Conservation (phyloP, 2,797 vertebrate species). For the Scolopax rusticola region DNA sequence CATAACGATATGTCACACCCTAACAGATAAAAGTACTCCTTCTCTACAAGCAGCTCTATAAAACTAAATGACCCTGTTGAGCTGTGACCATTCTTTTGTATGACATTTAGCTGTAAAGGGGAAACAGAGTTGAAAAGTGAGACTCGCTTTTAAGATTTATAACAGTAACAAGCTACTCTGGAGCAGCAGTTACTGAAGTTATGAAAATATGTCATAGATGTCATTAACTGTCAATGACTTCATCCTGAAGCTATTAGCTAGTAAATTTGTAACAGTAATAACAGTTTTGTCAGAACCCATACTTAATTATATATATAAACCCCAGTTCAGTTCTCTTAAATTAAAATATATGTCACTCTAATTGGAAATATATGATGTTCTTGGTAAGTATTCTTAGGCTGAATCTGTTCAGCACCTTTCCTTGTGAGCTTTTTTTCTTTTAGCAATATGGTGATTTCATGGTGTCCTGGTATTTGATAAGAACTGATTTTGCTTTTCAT, state of each 20-base stretch:
- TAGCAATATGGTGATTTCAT: neutral
- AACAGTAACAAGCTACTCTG: neutral
- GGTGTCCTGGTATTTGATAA: neutral
- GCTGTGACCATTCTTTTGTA: slow-evolving; percentile 24
- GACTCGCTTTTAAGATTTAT: slow-evolving; percentile 25
- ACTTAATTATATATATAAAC: slow-evolving; percentile 57
- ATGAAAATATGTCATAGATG: slow-evolving; percentile 52
- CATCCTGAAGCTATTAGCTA: slow-evolving; percentile 51
- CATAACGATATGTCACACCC: neutral
- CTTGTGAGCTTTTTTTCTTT: neutral
- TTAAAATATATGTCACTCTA: slow-evolving; percentile 35
- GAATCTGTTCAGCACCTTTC: neutral
- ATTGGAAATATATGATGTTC: slow-evolving; percentile 13
- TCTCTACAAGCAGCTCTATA: slow-evolving; percentile 27
- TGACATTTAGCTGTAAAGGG: slow-evolving; percentile 1
- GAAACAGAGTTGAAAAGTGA: slow-evolving; percentile 26
- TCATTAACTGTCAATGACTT: slow-evolving; percentile 34
- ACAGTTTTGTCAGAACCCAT: slow-evolving; percentile 47
- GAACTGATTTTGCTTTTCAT: neutral
- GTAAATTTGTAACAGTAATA: slow-evolving; percentile 63
- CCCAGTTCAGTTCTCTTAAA: slow-evolving; percentile 24
- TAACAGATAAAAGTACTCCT: neutral
- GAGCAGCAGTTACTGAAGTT: slow-evolving; percentile 25
- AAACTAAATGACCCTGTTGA: slow-evolving; percentile 40
- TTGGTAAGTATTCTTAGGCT: neutral